Base-by-base conservation (phyloP, 2,113 vertebrate genomes). In the Lagopus muta region DNA sequence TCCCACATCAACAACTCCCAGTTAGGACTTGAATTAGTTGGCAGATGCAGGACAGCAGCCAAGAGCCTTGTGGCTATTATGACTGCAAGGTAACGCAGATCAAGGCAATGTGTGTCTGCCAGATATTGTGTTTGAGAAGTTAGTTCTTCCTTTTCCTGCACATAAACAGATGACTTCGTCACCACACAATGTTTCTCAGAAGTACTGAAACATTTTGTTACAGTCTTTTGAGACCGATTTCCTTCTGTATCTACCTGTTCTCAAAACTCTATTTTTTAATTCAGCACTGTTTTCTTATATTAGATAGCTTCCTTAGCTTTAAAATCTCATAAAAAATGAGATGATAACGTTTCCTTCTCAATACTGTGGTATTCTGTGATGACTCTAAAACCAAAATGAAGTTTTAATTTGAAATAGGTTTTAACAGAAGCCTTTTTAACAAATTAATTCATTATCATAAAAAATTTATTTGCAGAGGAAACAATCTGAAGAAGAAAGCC, bases 121-220 rank as follows among this genome's bases (percentile, higher is more conserved):
- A 95, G 86, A 91, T 89, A 93, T 92, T 96, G 94, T 96, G 70
- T 89, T 75, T 38, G 80, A 90, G 86, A 50, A 93, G 83, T 86
- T 90, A 95, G 83, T 93, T 96, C 92, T 93, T 71, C 84, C 84
- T 90, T 89, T 96, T 94, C 91, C 91, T 94, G 92, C 61, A 45
- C 74, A 79, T 54, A 88, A 91, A 92, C 83, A 88, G 54, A 34
- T 1, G 19, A 43, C n/a, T 96, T 94, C 74, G 8, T 86, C 25
- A 1, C 75, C 75, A 74, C 40, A 30, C 42, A 86, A 22, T 27
- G 1, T 94, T 95, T 94, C 91, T 64, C 89, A 92, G 94, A 87
- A 94, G 61, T 61, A 43, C 73, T 89, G 74, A 79, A 94, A 76
- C 89, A 78, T 62, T 78, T 96, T 94, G 95, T 82, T 67, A 8